Evolutionary conservation across 2,113 vertebrate genomes (phyloP).

Genomic region (Poecile atricapillus): DNA sequence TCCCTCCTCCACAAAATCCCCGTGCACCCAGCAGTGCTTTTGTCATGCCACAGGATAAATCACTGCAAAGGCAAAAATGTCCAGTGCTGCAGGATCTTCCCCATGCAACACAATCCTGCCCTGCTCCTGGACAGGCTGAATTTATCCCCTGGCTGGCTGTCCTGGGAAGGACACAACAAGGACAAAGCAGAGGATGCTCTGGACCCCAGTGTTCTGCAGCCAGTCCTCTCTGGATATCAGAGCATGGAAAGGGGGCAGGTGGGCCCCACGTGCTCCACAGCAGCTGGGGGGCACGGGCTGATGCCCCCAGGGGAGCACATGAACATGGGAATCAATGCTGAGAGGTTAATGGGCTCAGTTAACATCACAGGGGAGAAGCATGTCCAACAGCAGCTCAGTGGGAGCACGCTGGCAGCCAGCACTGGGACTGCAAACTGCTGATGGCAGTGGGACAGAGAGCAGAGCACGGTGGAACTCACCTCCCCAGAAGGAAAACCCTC

Average conservation of each 20-base stretch:
- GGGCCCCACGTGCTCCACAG: background rate
- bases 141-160: background rate
- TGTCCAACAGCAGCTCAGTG: background rate
- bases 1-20: background rate
- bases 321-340: background rate
- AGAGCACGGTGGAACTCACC: background rate
- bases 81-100: background rate
- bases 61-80: background rate
- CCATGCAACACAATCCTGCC: background rate
- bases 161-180: background rate
- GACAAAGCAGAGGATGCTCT: background rate
- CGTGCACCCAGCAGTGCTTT: accelerated
- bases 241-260: background rate
- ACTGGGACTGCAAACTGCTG: background rate
- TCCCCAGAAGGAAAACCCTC: background rate
- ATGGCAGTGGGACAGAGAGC: background rate
- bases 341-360: background rate
- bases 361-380: background rate
- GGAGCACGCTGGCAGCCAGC: background rate
- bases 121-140: background rate
- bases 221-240: background rate
- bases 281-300: accelerated
- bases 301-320: background rate
- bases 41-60: accelerated
- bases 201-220: background rate